These are phyloP conservation scores for Ectemnius cavifrons DNA, from an alignment of 2,888 invertebrate species.

Conservation along the genomic window DNA sequence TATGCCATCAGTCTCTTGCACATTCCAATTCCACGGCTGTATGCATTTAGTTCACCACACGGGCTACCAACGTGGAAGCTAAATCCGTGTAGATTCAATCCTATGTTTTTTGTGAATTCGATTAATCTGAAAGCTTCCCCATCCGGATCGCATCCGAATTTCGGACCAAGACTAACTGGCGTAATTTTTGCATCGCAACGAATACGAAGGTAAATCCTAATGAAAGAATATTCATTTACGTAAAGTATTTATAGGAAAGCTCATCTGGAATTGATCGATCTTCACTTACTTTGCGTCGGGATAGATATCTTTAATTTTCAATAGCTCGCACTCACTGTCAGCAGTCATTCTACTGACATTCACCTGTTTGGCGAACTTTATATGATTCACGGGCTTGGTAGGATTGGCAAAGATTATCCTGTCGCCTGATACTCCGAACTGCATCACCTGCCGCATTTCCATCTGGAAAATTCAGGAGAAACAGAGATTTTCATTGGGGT, in stretches of 20 bases:
- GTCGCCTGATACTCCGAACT: constrained; percentile 78
- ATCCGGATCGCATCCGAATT: constrained; percentile 72
- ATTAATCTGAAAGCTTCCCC: constrained; percentile 66
- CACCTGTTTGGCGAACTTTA: constrained; percentile 79
- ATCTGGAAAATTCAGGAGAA: constrained; percentile 68
- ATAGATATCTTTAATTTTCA: constrained; percentile 79
- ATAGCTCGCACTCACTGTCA: constrained; percentile 80
- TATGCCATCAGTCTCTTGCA: constrained; percentile 79
- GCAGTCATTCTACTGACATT: constrained; percentile 81
- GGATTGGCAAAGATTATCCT: constrained; percentile 83
- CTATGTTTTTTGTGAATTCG: constrained; percentile 60
- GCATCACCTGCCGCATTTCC: constrained; percentile 80
- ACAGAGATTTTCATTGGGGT: not conserved
- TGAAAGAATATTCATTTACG: not conserved
- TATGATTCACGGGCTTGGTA: constrained; percentile 80
- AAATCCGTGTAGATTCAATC: constrained; percentile 71
- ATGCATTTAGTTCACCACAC: constrained; percentile 78
- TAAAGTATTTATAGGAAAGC: not conserved
- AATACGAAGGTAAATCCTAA: constrained; percentile 69
- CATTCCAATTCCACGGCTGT: constrained; percentile 79
- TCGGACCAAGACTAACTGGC: constrained; percentile 59
- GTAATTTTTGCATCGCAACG: constrained; percentile 64
- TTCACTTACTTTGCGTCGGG: constrained; percentile 78
- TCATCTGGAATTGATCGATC: not conserved
- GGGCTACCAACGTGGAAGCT: constrained; percentile 74